Base-by-base conservation (phyloP, 2,113 vertebrate species). In the Porphyrio hochstetteri region DNA sequence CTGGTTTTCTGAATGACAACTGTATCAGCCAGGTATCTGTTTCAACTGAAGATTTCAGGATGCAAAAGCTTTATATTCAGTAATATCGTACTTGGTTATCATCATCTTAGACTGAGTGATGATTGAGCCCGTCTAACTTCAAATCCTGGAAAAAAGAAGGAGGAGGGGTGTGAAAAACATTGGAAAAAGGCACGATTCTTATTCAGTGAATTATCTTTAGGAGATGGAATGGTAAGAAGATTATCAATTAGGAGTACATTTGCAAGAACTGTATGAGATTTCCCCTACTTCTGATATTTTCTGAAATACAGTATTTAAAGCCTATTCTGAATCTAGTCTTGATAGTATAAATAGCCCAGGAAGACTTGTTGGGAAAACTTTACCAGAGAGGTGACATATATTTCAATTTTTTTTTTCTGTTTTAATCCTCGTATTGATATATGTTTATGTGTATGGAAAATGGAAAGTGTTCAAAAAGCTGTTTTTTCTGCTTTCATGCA, bases 131-230 rank as follows among this genome's bases (percentile, higher is more conserved):
- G 48, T 76, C 25, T 55, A 59, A 42, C 11, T 63, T 68, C 10
- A 80, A 33, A 1, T 5, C 35, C 16, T 72, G 1, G n/a, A 70
- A 36, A 20, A 13, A 1, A 2, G 7, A 1, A 2, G 7, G 20
- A 11, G 10, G 7, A n/a, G 13, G 11, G 24, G 33, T 20, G 48
- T 46, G 67, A 25, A 48, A 59, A 69, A 28, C 12, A 15, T 11
- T 52, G 31, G n/a, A 38, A 87, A 56, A 14, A 23, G 72, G 8
- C 1, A 92, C 44, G 38, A 20, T 86, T 84, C n/a, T 68, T 79
- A 44, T 19, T 87, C 35, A 46, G 12, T 44, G 7, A 86, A 57
- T 61, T 77, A 25, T 50, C 16, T 44, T 72, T 33, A 78, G 50
- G 52, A 50, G 35, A 36, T 79, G 3, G 12, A 84, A 61, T 36